A percentile compares a stretch with the other conserved stretches of the same genome.
phyloP scores from a whole-genome alignment of 2,113 vertebrate species.

The Ailuropoda melanoleuca region DNA sequence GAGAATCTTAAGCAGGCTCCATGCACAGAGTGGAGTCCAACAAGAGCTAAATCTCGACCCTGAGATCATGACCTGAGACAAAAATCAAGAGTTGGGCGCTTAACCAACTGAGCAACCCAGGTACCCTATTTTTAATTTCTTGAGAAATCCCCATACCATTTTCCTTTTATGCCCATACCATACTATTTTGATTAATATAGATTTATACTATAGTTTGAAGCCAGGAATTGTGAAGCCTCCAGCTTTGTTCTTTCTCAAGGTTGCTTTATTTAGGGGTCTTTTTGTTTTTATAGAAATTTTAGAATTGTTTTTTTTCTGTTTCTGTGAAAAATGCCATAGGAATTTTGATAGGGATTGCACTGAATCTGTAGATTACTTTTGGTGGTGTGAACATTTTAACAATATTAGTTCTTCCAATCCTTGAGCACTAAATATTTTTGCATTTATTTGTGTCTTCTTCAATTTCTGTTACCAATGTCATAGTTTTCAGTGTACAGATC shows the following conservation, averaged over 20 bases:
- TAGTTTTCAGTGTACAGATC: background rate
- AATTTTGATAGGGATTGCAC: background rate
- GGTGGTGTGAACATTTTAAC: background rate
- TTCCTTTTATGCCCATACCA: background rate
- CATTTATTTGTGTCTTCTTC: background rate
- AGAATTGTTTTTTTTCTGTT: background rate
- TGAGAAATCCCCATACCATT: background rate
- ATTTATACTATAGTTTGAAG: background rate
- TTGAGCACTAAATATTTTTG: background rate
- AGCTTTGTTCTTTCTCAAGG: background rate
- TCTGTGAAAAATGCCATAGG: background rate
- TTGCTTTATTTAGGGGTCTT: background rate
- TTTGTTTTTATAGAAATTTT: background rate
- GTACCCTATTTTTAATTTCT: background rate
- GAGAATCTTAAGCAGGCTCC: no score
- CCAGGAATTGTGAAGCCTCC: background rate
- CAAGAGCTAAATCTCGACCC: no score
- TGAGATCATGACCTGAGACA: no score
- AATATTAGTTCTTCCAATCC: background rate
- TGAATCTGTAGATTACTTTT: background rate
- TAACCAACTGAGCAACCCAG: no score
- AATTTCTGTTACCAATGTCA: background rate
- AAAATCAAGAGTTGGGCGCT: no score
- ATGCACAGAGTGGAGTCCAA: no score
- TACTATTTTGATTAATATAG: background rate